Conservation (phyloP, 2,888 invertebrate genomes). For the Terebella lapidaria region DNA sequence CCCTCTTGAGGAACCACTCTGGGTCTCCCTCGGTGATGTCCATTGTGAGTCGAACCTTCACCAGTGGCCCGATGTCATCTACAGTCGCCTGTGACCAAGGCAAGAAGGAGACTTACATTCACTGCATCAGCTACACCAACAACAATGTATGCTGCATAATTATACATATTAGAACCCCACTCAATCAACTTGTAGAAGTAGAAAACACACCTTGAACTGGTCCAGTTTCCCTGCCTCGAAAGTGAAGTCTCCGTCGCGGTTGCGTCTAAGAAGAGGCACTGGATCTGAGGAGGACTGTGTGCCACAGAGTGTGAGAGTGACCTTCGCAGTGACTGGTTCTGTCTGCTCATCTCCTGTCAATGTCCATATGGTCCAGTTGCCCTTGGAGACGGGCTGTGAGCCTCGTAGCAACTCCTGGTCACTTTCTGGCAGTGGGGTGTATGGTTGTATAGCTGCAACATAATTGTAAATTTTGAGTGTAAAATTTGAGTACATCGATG, state of each 20-base stretch:
- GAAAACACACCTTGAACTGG: conserved; percentile 7
- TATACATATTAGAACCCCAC: background rate
- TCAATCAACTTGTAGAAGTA: too few species aligned
- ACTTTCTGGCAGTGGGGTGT: background rate
- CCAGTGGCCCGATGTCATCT: conserved; percentile 33
- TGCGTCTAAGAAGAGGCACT: too few species aligned
- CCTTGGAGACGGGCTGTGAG: background rate
- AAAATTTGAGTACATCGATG: too few species aligned
- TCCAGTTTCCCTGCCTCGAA: conserved; percentile 1
- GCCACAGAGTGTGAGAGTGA: conserved; percentile 13
- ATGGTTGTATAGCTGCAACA: background rate
- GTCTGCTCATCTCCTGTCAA: background rate
- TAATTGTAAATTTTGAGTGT: too few species aligned
- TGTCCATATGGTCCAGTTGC: conserved; percentile 10
- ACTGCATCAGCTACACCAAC: conserved; percentile 4
- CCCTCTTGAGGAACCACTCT: conserved; percentile 38
- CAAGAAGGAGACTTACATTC: too few species aligned
- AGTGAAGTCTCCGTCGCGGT: background rate
- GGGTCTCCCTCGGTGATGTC: conserved; percentile 24
- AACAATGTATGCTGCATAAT: background rate
- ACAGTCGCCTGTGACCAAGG: conserved; percentile 29
- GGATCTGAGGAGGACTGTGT: conserved; percentile 3
- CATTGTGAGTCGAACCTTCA: conserved; percentile 36
- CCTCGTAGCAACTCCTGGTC: background rate
- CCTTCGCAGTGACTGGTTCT: background rate